Percentiles rank a stretch among this genome's conserved stretches.
These are phyloP conservation scores for Serranochromis macrocephalus DNA, from an alignment of 2,113 vertebrate species.

Conservation along the genomic window DNA sequence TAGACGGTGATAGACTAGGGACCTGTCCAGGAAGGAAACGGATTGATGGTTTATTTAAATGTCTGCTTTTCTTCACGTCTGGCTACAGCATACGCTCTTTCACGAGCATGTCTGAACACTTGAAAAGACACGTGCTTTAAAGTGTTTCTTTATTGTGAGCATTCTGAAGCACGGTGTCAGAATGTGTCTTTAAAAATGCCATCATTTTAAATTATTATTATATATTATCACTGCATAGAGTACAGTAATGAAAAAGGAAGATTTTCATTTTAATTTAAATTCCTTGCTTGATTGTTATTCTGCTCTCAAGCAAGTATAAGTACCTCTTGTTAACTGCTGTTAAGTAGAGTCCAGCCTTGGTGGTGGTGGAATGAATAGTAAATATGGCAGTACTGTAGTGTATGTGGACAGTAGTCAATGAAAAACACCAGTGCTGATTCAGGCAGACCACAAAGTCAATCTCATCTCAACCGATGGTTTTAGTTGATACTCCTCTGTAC, in stretches of 20 bases:
- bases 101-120: neutral
- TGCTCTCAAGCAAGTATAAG: neutral
- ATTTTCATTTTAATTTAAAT: neutral
- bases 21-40: neutral
- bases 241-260: neutral
- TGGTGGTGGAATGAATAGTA: neutral
- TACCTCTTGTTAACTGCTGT: neutral
- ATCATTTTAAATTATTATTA: neutral
- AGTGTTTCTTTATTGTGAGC: neutral
- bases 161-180: neutral
- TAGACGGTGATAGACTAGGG: neutral
- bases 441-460: neutral
- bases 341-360: neutral
- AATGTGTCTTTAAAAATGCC: neutral
- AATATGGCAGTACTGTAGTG: neutral
- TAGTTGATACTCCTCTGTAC: neutral
- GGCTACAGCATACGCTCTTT: rapidly evolving
- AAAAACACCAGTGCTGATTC: neutral
- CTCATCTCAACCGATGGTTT: neutral
- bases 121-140: rapidly evolving
- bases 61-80: neutral
- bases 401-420: neutral
- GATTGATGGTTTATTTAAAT: neutral
- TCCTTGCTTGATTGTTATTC: neutral
- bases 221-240: neutral